Evolutionary conservation across 2,888 invertebrate species (phyloP).

Genomic region (Subacronicta megacephala): DNA sequence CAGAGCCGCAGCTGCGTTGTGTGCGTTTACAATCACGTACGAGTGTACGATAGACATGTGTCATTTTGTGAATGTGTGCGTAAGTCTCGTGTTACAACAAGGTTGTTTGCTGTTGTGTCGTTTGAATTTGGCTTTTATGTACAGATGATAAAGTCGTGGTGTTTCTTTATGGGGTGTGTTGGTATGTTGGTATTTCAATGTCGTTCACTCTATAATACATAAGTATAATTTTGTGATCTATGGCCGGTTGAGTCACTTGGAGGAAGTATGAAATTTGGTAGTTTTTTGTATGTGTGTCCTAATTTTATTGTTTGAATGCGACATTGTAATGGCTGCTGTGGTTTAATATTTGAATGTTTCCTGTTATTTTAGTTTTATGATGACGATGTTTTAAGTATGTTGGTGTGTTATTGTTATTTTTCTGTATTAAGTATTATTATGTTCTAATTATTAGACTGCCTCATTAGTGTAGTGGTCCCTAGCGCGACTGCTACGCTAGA

Average conservation of each 20-base stretch:
- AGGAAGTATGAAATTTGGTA: slow-evolving; percentile 73
- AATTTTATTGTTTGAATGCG: slow-evolving; percentile 66
- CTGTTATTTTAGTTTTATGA: slow-evolving; percentile 44
- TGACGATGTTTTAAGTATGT: slow-evolving; percentile 52
- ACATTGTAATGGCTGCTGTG: slow-evolving; percentile 60
- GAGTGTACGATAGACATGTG: slow-evolving; percentile 45
- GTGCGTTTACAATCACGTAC: slow-evolving; percentile 59
- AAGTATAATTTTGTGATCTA: slow-evolving; percentile 75
- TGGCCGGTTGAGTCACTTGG: slow-evolving; percentile 67
- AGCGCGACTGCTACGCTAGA: no score
- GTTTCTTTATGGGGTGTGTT: slow-evolving; percentile 7
- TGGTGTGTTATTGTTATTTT: slow-evolving; percentile 42
- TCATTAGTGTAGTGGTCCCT: slow-evolving; percentile 23
- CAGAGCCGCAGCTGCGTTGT: slow-evolving; percentile 48
- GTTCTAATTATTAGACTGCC: slow-evolving; percentile 23
- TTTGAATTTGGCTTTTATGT: slow-evolving; percentile 62
- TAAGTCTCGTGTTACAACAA: slow-evolving; percentile 45
- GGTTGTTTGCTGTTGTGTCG: slow-evolving; percentile 23
- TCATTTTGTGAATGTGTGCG: slow-evolving; percentile 49
- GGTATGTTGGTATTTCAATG: slow-evolving; percentile 59
- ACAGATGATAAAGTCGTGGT: slow-evolving; percentile 10
- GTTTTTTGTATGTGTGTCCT: slow-evolving; percentile 60
- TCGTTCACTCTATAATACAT: slow-evolving; percentile 69
- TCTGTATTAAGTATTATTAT: slow-evolving; percentile 1
- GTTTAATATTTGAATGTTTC: slow-evolving; percentile 58